Conservation (phyloP, 2,113 vertebrate species). For the Elaphurus davidianus region DNA sequence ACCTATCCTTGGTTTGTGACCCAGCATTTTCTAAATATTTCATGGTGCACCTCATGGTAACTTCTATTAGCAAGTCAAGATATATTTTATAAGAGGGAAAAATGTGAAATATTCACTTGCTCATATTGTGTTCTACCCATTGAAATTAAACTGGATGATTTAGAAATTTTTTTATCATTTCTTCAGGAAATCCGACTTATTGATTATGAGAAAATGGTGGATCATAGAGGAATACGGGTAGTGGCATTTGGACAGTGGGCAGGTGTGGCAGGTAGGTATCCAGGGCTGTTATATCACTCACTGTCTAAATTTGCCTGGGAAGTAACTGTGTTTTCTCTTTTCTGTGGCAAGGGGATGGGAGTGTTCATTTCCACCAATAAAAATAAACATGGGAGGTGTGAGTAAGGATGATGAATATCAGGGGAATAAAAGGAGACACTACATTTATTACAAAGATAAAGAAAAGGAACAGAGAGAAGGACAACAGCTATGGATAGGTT, state of each 20-base stretch:
- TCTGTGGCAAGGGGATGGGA: not conserved
- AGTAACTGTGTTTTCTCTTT: not conserved
- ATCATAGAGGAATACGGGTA: slow-evolving; percentile 91
- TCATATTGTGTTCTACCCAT: not conserved
- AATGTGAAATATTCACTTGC: not conserved
- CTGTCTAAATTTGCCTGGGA: not conserved
- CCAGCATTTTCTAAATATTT: slow-evolving; percentile 3
- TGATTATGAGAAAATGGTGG: slow-evolving; percentile 99
- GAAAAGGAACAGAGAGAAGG: not conserved
- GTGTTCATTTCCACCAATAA: not conserved
- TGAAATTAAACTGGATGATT: not conserved
- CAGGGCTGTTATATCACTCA: not conserved
- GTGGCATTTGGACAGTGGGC: slow-evolving; percentile 99
- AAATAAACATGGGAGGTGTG: not conserved
- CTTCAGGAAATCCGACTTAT: slow-evolving; percentile 95
- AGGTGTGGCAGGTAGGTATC: slow-evolving; percentile 93
- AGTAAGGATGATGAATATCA: not conserved
- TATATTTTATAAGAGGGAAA: not conserved
- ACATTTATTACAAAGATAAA: not conserved
- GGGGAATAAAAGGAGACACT: not conserved
- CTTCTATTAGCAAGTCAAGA: not conserved
- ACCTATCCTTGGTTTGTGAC: not conserved
- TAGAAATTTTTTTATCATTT: not conserved
- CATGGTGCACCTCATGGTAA: not conserved
- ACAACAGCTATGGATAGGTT: not conserved